These are phyloP conservation scores for Gulo gulo DNA, from an alignment of 2,113 vertebrate species.

Conservation along the genomic window DNA sequence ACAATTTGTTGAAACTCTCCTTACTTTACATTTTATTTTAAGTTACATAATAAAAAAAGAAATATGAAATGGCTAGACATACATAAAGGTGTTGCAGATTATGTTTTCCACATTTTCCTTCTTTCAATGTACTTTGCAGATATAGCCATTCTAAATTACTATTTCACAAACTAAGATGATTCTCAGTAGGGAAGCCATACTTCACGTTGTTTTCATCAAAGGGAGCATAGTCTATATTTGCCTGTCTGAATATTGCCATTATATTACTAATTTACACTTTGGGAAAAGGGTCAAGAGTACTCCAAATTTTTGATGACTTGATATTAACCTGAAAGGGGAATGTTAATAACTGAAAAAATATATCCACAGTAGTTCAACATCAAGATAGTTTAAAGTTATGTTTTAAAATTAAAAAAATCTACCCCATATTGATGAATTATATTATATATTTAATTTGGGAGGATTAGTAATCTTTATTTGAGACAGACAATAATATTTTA, in stretches of 20 bases:
- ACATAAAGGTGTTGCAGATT: constrained; percentile 60
- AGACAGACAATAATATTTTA: not conserved
- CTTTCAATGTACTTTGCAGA: constrained; percentile 72
- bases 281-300: constrained; percentile 80
- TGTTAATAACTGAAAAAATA: constrained; percentile 84
- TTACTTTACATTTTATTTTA: not conserved
- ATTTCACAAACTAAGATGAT: constrained; percentile 80
- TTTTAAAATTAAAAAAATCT: constrained; percentile 67
- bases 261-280: constrained; percentile 85
- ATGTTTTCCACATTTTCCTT: constrained; percentile 73
- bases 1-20: not conserved
- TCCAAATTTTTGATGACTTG: constrained; percentile 82
- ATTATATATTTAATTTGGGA: not conserved
- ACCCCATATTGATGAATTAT: constrained; percentile 38
- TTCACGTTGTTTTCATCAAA: constrained; percentile 83
- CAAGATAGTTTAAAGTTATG: constrained; percentile 73
- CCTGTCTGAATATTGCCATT: constrained; percentile 80
- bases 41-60: constrained; percentile 60
- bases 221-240: constrained; percentile 76
- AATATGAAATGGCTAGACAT: constrained; percentile 61
- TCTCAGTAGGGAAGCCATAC: constrained; percentile 82
- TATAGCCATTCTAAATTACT: constrained; percentile 78
- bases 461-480: not conserved
- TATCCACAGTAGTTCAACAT: constrained; percentile 70
- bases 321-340: constrained; percentile 83